Base-by-base conservation (phyloP, 2,113 vertebrate genomes). In the Pelusios castaneus region DNA sequence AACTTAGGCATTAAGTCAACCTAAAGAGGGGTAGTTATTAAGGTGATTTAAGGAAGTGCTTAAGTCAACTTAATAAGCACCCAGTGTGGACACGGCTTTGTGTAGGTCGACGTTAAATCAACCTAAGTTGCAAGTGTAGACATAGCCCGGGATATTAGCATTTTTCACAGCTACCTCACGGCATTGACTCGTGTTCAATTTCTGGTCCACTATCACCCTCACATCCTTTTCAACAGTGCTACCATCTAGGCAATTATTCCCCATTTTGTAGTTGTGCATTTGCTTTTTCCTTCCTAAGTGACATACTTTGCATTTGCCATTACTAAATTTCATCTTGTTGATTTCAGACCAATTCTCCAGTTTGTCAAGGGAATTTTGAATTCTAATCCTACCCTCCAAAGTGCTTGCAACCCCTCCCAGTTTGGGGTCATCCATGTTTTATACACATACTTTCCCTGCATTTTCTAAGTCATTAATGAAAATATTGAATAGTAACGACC, bases 291-390 rank as follows among this genome's bases (percentile, higher is more conserved):
- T 67, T 67, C 34, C 31, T 67, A 67, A n/a, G 34, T 67, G 60
- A n/a, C 34, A 16, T 52, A 52, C 51, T 17, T 52, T 94, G 24
- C 0, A 0, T n/a, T 24, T 89, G 43, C 73, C n/a, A 54, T 88
- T 94, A 84, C 86, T 56, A 54, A 47, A 10, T 52, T 43, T n/a
- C 83, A 91, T 49, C 43, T 8, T 19, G 95, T 95, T 89, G 70
- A 80, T 91, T 95, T 86, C 56, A 94, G 83, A 92, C 6, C 56
- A 60, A 41, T 88, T 41, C 84, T 95, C 45, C 85, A 84, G 89
- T 82, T 89, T 93, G 49, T 82, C 76, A 82, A 49, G 58, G 52
- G 84, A 4, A 85, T 90, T 79, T 90, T 58, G 55, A 89, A 38
- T 38, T 56, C 77, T 55, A 14, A 25, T 84, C 13, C 54, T 38